These are phyloP conservation scores for Cataglyphis hispanica DNA, from an alignment of 1,140 invertebrate genomes.

Conservation along the genomic window DNA sequence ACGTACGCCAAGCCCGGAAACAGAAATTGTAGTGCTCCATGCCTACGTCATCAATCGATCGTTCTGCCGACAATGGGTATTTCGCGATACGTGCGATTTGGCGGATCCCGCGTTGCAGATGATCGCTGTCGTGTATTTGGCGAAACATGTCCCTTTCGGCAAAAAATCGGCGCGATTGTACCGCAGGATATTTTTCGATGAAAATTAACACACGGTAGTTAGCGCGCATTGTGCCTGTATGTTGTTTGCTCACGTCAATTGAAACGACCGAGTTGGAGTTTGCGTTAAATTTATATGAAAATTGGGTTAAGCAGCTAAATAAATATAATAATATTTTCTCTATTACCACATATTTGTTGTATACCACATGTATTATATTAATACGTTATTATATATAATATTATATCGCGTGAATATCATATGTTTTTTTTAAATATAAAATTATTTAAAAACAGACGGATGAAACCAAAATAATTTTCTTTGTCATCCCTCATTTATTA, in stretches of 20 bases:
- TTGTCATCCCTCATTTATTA: conserved; percentile 20
- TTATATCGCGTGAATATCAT: not conserved
- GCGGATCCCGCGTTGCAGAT: conserved; percentile 8
- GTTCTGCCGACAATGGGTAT: not conserved
- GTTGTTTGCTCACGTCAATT: conserved; percentile 42
- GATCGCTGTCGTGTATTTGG: conserved; percentile 42
- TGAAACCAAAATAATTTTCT: not conserved
- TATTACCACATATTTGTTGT: no score
- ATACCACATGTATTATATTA: no score
- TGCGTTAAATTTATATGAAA: not conserved
- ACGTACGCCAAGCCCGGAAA: not conserved
- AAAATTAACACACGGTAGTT: conserved; percentile 5
- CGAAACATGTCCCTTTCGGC: conserved; percentile 39
- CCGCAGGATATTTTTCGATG: conserved; percentile 22
- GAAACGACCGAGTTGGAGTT: not conserved
- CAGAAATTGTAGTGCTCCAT: conserved; percentile 26
- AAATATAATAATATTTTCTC: not conserved
- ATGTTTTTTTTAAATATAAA: not conserved
- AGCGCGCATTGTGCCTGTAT: not conserved
- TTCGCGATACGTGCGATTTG: conserved; percentile 32
- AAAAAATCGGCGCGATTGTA: not conserved
- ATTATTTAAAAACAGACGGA: not conserved
- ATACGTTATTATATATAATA: no score
- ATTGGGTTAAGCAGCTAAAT: not conserved
- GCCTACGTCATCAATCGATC: not conserved